phyloP scores from a whole-genome alignment of 2,113 vertebrate genomes.

The Dromas ardeola region DNA sequence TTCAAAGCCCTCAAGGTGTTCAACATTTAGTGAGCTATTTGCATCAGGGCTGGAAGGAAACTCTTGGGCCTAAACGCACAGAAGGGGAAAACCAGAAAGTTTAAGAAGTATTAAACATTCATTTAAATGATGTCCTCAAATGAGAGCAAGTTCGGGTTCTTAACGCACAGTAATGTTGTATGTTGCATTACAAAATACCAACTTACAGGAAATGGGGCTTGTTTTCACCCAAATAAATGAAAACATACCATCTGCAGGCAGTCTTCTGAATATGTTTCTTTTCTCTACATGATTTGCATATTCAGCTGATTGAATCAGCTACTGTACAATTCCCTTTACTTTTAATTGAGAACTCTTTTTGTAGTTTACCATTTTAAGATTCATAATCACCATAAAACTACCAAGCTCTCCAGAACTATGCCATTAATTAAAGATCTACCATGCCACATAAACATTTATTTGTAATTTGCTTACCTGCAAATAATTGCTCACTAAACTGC shows the following conservation, averaged over 20 bases:
- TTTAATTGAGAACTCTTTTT: not conserved
- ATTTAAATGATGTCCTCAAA: not conserved
- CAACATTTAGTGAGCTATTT: slow-evolving; percentile 77
- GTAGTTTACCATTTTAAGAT: not conserved
- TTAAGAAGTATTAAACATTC: not conserved
- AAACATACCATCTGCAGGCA: not conserved
- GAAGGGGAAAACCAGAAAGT: not conserved
- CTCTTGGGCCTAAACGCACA: slow-evolving; percentile 79
- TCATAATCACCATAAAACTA: not conserved
- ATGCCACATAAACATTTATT: not conserved
- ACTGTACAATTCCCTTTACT: not conserved
- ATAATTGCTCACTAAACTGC: slow-evolving; percentile 89
- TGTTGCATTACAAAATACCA: not conserved
- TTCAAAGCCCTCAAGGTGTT: slow-evolving; percentile 82
- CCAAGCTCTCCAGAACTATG: not conserved
- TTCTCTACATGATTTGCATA: not conserved
- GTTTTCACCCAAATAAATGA: not conserved
- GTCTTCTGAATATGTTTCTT: not conserved
- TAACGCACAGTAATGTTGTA: not conserved
- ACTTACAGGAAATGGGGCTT: not conserved
- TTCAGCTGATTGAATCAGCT: not conserved
- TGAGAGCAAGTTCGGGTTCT: not conserved
- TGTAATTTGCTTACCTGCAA: slow-evolving; percentile 81
- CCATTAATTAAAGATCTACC: not conserved
- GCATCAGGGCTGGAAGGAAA: slow-evolving; percentile 79